Evolutionary conservation across 2,888 invertebrate species (phyloP).

Genomic region (Horisme vitalbata): DNA sequence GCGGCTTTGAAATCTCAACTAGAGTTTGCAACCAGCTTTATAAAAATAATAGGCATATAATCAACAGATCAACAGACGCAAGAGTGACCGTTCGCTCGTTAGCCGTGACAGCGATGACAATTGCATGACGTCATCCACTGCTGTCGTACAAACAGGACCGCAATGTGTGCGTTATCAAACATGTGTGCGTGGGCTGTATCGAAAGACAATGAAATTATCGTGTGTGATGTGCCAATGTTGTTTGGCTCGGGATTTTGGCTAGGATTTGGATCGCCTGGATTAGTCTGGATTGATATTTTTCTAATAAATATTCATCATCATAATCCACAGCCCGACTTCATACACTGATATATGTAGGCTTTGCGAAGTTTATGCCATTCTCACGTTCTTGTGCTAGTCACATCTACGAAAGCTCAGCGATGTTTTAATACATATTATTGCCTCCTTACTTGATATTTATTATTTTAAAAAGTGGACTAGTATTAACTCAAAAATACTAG

Average conservation of each 20-base stretch:
- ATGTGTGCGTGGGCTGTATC: slow-evolving; percentile 46
- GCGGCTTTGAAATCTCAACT: too few species aligned
- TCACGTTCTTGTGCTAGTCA: too few species aligned
- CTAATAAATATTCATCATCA: neutral
- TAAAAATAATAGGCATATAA: slow-evolving; percentile 11
- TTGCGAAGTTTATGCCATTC: too few species aligned
- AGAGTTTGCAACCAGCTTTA: too few species aligned
- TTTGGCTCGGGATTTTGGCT: slow-evolving; percentile 25
- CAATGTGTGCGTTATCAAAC: slow-evolving; percentile 41
- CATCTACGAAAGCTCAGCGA: too few species aligned
- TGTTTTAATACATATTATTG: too few species aligned
- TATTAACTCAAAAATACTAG: too few species aligned
- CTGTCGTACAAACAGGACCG: slow-evolving; percentile 31
- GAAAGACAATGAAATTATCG: slow-evolving; percentile 15
- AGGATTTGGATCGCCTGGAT: slow-evolving; percentile 3
- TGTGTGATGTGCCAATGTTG: slow-evolving; percentile 20
- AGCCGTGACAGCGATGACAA: slow-evolving; percentile 78
- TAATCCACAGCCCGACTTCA: too few species aligned
- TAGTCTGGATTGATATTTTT: neutral
- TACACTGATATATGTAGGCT: too few species aligned
- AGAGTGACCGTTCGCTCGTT: slow-evolving; percentile 68
- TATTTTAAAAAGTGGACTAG: too few species aligned
- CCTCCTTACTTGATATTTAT: too few species aligned
- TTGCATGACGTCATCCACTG: slow-evolving; percentile 73
- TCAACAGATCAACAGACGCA: slow-evolving; percentile 41